Base-by-base conservation (phyloP, 2,888 invertebrate genomes). In the Hyppa rectilinea region DNA sequence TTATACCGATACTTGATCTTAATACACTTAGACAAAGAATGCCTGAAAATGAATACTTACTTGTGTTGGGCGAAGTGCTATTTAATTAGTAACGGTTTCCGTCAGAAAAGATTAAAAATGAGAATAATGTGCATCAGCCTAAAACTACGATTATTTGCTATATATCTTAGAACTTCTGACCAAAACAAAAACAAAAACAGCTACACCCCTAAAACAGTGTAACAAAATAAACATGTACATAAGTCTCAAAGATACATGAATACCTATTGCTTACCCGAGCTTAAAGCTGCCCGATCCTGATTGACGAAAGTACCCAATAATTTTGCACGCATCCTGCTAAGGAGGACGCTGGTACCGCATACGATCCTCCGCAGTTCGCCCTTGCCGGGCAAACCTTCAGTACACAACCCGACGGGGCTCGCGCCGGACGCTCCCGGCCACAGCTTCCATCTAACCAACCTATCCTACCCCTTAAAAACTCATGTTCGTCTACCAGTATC, bases 371-470 rank as follows among this genome's bases (percentile, higher is more conserved):
- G 83, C 85, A 81, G 71, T 77, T 75, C 58, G 58, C 55, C 67
- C 66, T 78, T 71, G 73, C 73, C 68, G 75, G 80, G 80, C 65
- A 47, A 47, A 52, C 45, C 68, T 55, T 70, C 85, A 85, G 84
- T 85, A 72, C 68, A 80, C 63, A 71, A 62, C 73, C 80, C 80
- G 85, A 55, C 84, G 73, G 73, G 70, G 78, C 71, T 70, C 69
- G 65, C 79, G 83, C 71, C 75, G 78, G 75, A 68, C 87, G 87
- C 70, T 61, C 66, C 75, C 38, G 61, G 49, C 67, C 38, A 26
- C 40, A 26, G 56, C 56, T 72, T 72, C 69, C 61, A 50, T 69
- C 76, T 71, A 34, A 61, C 77, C 78, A 71, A 78, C 40, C 74
- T 78, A 47, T 75, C 86, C 78, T 78, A 59, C 68, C 67, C 77